phyloP scores from a whole-genome alignment of 2,797 vertebrate species.

The Paguma larvata region DNA sequence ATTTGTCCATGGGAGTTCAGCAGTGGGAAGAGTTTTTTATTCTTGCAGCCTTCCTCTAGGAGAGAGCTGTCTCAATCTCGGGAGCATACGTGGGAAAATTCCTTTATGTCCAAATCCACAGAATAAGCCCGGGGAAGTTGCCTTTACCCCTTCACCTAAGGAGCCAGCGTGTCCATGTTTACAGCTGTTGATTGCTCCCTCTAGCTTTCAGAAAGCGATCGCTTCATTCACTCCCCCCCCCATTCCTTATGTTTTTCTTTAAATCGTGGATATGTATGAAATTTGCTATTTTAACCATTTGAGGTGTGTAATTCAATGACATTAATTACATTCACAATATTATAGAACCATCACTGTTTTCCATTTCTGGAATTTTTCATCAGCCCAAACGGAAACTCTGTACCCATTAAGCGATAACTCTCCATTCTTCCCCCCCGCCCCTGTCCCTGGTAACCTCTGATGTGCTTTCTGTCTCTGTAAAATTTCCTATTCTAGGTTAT shows the following conservation, averaged over 20 bases:
- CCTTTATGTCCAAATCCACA: background rate
- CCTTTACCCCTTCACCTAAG: background rate
- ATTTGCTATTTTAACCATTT: background rate
- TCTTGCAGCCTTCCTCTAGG: background rate
- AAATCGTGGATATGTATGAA: background rate
- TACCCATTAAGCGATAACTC: background rate
- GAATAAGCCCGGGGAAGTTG: background rate
- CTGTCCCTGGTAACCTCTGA: background rate
- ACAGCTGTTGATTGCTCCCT: background rate
- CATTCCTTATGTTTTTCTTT: background rate
- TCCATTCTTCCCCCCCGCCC: rapidly evolving
- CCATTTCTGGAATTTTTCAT: background rate
- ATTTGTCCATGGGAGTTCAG: background rate
- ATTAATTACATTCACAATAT: background rate
- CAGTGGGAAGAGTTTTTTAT: background rate
- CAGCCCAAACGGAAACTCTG: background rate
- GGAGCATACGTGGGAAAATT: background rate
- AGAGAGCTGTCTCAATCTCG: background rate
- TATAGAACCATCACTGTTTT: background rate
- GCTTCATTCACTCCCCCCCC: background rate
- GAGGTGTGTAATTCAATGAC: background rate
- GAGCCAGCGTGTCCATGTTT: background rate
- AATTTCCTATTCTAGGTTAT: background rate
- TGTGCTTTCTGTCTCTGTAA: background rate
- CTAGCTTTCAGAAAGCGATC: background rate